A percentile compares a stretch with the other conserved stretches of the same genome.
These are phyloP conservation scores for Galaxias olidus DNA, from an alignment of 2,797 vertebrate genomes.

Conservation along the genomic window DNA sequence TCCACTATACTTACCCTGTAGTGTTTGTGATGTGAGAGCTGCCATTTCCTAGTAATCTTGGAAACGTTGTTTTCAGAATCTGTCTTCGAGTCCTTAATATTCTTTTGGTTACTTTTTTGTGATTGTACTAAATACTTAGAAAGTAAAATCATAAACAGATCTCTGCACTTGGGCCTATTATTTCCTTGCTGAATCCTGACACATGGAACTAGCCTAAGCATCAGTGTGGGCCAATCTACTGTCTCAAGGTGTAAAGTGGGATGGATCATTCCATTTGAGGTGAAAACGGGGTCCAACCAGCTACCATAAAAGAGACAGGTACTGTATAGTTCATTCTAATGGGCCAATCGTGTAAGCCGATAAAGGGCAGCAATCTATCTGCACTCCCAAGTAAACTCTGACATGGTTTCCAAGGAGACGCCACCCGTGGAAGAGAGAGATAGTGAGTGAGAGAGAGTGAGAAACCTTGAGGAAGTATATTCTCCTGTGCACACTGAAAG, in stretches of 20 bases:
- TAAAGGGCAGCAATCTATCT: slow-evolving; percentile 83
- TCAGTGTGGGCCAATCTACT: not conserved
- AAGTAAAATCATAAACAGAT: too few relatives aligned
- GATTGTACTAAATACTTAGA: too few relatives aligned
- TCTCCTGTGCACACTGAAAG: slow-evolving; percentile 73
- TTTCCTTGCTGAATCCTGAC: not conserved
- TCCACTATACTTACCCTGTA: too few relatives aligned
- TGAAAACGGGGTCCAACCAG: slow-evolving; percentile 55
- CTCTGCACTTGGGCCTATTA: too few relatives aligned
- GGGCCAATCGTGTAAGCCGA: slow-evolving; percentile 77
- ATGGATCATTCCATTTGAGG: slow-evolving; percentile 62
- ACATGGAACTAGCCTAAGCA: not conserved
- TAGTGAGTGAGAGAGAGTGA: slow-evolving; percentile 42
- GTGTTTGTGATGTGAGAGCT: too few relatives aligned
- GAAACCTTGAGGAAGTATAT: slow-evolving; percentile 76
- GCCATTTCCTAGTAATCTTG: too few relatives aligned
- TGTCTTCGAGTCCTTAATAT: too few relatives aligned
- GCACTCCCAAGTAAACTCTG: slow-evolving; percentile 79
- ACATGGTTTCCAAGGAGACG: slow-evolving; percentile 83
- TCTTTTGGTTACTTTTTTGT: too few relatives aligned
- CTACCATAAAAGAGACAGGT: slow-evolving; percentile 45
- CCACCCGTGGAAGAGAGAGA: slow-evolving; percentile 70
- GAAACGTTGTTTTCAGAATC: too few relatives aligned
- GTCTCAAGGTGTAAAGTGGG: slow-evolving; percentile 44
- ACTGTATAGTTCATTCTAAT: slow-evolving; percentile 60